A percentile compares a stretch with the other conserved stretches of the same genome.
Conservation (phyloP, 2,113 vertebrate species). For the Pyrgilauda ruficollis region DNA sequence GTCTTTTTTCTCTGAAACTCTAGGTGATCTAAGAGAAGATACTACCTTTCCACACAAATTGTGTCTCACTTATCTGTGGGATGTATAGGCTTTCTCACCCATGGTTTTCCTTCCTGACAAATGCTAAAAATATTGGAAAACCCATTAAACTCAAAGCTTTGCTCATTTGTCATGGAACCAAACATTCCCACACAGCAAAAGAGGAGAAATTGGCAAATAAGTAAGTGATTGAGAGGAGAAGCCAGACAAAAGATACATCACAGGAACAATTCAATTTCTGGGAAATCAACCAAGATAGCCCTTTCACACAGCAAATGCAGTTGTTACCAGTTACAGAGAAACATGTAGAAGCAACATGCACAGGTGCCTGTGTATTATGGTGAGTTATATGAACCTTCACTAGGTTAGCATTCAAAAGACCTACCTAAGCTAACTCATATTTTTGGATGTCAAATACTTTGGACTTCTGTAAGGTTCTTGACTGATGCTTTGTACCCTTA, state of each 20-base stretch:
- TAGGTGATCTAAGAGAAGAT: background rate
- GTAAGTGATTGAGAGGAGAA: background rate
- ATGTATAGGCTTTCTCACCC: background rate
- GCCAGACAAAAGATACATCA: background rate
- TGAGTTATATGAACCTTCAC: background rate
- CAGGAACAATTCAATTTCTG: background rate
- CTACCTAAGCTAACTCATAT: background rate
- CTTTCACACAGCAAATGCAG: background rate
- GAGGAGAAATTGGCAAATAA: background rate
- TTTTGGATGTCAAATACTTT: background rate
- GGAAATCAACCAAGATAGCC: background rate
- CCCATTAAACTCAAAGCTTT: background rate
- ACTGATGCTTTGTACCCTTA: background rate
- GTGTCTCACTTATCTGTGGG: background rate
- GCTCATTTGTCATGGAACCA: background rate
- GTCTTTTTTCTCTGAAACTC: background rate
- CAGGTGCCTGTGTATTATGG: background rate
- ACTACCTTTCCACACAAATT: background rate
- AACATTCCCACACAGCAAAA: background rate
- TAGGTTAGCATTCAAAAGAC: background rate
- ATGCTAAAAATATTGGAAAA: background rate
- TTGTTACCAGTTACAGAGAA: background rate
- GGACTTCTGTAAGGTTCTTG: background rate
- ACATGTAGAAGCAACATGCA: background rate
- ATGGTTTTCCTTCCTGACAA: background rate